These are phyloP conservation scores for Xenopus laevis DNA, from an alignment of 2,113 vertebrate species.

Conservation along the genomic window DNA sequence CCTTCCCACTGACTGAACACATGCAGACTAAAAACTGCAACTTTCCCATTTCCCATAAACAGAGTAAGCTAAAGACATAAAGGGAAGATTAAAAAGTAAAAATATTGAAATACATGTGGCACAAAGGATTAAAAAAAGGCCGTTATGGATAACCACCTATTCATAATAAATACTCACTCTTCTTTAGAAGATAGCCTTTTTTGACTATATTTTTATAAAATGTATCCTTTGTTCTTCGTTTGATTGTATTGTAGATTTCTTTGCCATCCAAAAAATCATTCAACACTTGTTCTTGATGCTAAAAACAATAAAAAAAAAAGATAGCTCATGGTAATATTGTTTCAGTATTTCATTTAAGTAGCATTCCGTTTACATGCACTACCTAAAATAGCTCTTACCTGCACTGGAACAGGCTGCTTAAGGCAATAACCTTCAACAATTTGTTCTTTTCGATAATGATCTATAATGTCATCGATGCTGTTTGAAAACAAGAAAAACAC, in stretches of 20 bases:
- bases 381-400: constrained; percentile 63
- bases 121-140: too few relatives aligned
- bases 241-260: constrained; percentile 98
- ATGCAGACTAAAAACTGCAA: too few relatives aligned
- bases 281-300: constrained; percentile 95
- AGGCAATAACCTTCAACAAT: constrained; percentile 97
- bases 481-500: constrained; percentile 42
- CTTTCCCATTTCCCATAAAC: too few relatives aligned
- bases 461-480: constrained; percentile 95
- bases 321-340: too few relatives aligned
- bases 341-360: too few relatives aligned
- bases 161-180: constrained; percentile 62
- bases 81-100: too few relatives aligned
- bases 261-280: constrained; percentile 84
- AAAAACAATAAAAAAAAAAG: constrained; percentile 37
- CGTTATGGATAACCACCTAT: neutral
- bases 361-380: neutral
- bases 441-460: constrained; percentile 97
- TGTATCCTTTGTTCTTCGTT: constrained; percentile 93
- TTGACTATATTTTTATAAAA: constrained; percentile 99
- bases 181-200: constrained; percentile 92
- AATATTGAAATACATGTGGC: too few relatives aligned
- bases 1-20: too few relatives aligned
- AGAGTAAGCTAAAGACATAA: too few relatives aligned
- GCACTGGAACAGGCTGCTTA: constrained; percentile 91